Evolutionary conservation across 2,113 vertebrate genomes (phyloP).

Genomic region (Elephas maximus): DNA sequence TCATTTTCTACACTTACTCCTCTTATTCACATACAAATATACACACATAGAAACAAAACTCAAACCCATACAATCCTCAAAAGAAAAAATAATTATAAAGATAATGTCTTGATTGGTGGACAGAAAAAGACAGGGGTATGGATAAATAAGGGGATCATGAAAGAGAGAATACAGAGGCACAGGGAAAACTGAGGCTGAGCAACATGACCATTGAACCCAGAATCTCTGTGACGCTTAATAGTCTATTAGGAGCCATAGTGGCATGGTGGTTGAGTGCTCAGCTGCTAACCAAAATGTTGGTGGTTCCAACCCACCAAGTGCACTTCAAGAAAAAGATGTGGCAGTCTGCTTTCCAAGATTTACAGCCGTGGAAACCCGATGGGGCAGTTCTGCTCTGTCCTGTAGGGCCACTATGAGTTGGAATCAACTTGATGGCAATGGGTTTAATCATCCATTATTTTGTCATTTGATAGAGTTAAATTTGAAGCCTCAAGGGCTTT

Average conservation of each 20-base stretch:
- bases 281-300: too few relatives aligned
- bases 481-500: slow-evolving; percentile 69
- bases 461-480: slow-evolving; percentile 70
- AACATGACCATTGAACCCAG: slow-evolving; percentile 19
- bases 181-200: background rate
- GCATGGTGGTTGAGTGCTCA: too few relatives aligned
- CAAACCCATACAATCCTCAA: background rate
- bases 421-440: background rate
- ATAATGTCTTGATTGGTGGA: background rate
- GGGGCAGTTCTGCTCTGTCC: background rate
- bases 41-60: background rate
- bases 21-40: background rate
- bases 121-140: background rate
- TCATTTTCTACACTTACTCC: background rate
- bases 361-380: too few relatives aligned
- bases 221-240: slow-evolving; percentile 44
- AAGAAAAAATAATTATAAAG: slow-evolving; percentile 25
- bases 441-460: slow-evolving; percentile 37
- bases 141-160: slow-evolving; percentile 37
- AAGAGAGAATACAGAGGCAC: background rate
- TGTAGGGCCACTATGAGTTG: background rate
- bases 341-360: too few relatives aligned
- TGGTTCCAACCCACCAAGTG: too few relatives aligned
- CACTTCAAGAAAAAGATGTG: too few relatives aligned
- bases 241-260: background rate